These are phyloP conservation scores for Phallusia fumigata DNA, from an alignment of 23 tunicate genomes.

Conservation along the genomic window DNA sequence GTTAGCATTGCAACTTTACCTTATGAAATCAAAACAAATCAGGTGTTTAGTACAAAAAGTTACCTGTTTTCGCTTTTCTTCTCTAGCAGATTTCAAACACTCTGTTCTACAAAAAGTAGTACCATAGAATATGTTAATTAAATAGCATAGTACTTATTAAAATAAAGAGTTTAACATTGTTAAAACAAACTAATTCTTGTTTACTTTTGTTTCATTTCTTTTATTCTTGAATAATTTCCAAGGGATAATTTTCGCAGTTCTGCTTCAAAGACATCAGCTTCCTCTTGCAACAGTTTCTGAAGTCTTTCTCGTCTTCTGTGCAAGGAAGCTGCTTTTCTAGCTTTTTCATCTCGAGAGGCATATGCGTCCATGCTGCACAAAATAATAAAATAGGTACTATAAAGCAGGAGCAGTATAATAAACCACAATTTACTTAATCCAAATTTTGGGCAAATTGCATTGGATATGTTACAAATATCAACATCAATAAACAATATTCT, in stretches of 20 bases:
- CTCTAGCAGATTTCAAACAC: conserved; percentile 70
- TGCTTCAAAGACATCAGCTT: conserved; percentile 47
- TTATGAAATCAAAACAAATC: neutral
- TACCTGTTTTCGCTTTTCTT: conserved; percentile 71
- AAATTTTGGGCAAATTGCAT: too few relatives aligned
- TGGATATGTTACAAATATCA: too few relatives aligned
- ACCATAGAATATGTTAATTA: neutral
- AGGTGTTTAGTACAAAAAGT: neutral
- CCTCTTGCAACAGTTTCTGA: conserved; percentile 40
- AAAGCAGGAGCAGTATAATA: too few relatives aligned
- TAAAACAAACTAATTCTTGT: neutral
- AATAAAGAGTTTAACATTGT: neutral
- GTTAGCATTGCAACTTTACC: too few relatives aligned
- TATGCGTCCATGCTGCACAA: conserved; percentile 69
- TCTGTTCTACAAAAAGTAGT: conserved; percentile 38
- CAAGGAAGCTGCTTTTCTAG: conserved; percentile 37
- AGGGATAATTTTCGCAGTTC: conserved; percentile 51
- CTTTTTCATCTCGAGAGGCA: conserved; percentile 50
- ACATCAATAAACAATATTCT: too few relatives aligned
- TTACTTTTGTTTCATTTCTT: conserved; percentile 66
- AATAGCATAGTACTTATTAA: neutral
- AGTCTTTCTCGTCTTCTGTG: conserved; percentile 63
- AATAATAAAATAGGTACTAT: neutral
- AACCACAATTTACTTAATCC: too few relatives aligned
- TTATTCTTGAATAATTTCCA: conserved; percentile 40